A percentile compares a stretch with the other conserved stretches of the same genome.
These are phyloP conservation scores for Drosophila multiciliata DNA, from an alignment of 2,888 invertebrate genomes.

Conservation along the genomic window DNA sequence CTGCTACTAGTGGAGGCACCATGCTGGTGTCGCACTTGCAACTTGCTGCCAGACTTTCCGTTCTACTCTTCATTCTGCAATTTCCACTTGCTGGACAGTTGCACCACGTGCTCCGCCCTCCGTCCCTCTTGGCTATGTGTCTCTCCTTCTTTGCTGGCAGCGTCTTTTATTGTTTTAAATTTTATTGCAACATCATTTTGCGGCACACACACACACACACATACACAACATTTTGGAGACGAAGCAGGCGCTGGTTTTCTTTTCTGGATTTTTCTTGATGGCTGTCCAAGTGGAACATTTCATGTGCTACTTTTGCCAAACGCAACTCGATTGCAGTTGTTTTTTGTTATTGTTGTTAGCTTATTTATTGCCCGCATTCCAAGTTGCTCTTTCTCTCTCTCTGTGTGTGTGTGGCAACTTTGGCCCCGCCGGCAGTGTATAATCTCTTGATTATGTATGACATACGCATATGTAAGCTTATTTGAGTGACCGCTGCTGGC, in stretches of 20 bases:
- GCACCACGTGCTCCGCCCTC: not conserved
- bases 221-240: conserved; percentile 13
- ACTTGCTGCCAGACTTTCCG: conserved; percentile 27
- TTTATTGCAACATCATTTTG: conserved; percentile 80
- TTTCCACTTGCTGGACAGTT: conserved; percentile 60
- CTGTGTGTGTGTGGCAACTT: conserved; percentile 12
- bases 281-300: conserved; percentile 75
- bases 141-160: conserved; percentile 40
- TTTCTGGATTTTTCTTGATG: conserved; percentile 73
- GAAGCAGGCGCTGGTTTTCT: conserved; percentile 39
- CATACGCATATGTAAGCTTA: conserved; percentile 73
- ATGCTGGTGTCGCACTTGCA: conserved; percentile 52
- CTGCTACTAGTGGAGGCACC: conserved; percentile 44
- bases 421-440: conserved; percentile 45
- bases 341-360: conserved; percentile 25
- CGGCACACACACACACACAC: conserved; percentile 55
- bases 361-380: conserved; percentile 63
- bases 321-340: conserved; percentile 18
- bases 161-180: conserved; percentile 78
- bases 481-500: conserved; percentile 44
- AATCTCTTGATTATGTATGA: conserved; percentile 80
- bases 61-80: conserved; percentile 54
- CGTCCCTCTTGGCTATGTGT: conserved; percentile 11
- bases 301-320: conserved; percentile 49
- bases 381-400: not conserved